A percentile compares a stretch with the other conserved stretches of the same genome.
These are phyloP conservation scores for Micrasema longulum DNA, from an alignment of 1,140 invertebrate genomes.

Conservation along the genomic window DNA sequence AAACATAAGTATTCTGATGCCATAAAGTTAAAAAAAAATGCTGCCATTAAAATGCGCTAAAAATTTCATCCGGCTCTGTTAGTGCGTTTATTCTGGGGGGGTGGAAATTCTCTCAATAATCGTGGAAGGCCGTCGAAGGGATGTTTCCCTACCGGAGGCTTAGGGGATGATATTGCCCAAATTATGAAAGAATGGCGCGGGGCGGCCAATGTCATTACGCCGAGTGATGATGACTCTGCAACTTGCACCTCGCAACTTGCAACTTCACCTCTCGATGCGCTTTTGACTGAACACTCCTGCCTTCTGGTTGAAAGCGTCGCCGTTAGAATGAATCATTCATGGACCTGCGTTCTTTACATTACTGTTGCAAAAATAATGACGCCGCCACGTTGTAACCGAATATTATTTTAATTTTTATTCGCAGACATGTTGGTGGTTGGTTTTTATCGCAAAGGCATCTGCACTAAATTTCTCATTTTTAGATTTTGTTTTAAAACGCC, in stretches of 20 bases:
- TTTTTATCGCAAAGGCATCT: not conserved
- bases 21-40: not conserved
- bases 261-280: conserved; percentile 25
- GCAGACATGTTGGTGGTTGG: not conserved
- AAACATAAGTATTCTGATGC: no score
- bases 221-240: conserved; percentile 38
- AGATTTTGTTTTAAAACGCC: no score
- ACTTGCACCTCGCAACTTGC: not conserved
- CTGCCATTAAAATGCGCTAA: not conserved
- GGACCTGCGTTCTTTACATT: conserved; percentile 8
- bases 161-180: conserved; percentile 49
- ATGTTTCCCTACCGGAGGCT: conserved; percentile 18
- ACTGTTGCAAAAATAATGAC: conserved; percentile 24
- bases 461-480: not conserved
- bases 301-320: not conserved
- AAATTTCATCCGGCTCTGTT: not conserved
- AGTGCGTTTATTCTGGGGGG: conserved; percentile 4
- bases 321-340: conserved; percentile 37
- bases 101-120: conserved; percentile 38
- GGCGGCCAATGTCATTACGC: conserved; percentile 46
- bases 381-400: not conserved
- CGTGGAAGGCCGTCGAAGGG: conserved; percentile 13
- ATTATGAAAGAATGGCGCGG: conserved; percentile 45
- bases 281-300: conserved; percentile 42
- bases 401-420: conserved; percentile 1